Evolutionary conservation across 2,888 invertebrate species (phyloP), one percentile per base, ranked within the genome.

Genomic region (Dysmachus trigonus): DNA sequence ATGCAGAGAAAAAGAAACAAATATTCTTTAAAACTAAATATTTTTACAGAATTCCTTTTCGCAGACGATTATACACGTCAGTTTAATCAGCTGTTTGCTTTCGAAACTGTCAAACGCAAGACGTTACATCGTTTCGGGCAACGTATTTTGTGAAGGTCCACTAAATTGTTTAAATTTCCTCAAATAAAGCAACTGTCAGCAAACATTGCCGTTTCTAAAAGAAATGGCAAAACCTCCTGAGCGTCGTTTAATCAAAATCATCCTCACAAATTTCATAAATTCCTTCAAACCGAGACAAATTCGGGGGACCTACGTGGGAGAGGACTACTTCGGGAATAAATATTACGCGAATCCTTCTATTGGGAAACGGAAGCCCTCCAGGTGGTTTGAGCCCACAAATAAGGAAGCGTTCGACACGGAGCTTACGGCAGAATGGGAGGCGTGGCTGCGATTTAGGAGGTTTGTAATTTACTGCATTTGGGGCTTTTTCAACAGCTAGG

Each of bases 381-480:
- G 97, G 81, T 97, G 95, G 95, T 97, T 96, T 92, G 94, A 94
- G 87, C 96, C 97, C 0, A 91, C 93, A 0, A 92, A 93, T 73
- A 93, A 94, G 22, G 91, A 92, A 2, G 91, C 93, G 31, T 96
- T 96, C 89, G 94, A 95, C 88, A 94, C 95, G 90, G 96, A 96
- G 89, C 90, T 96, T 89, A 96, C 97, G 0, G 94, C 96, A 0
- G 97, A 97, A 92, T 98, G 98, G 98, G 96, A 97, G 90, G 93
- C 97, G 7, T 98, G 97, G 97, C 92, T 98, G 76, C 93, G 97
- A 88, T 93, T 94, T 88, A 92, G 95, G 89, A 93, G 94, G 92
- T 94, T 91, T 27, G 72, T 35, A 22, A 1, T 15, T 47, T 7
- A n/a, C 0, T 4, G 38, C 13, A 41, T 3, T 2, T 41, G 13